Base-by-base conservation (phyloP, 1,140 invertebrate genomes). In the Ceratitis capitata region DNA sequence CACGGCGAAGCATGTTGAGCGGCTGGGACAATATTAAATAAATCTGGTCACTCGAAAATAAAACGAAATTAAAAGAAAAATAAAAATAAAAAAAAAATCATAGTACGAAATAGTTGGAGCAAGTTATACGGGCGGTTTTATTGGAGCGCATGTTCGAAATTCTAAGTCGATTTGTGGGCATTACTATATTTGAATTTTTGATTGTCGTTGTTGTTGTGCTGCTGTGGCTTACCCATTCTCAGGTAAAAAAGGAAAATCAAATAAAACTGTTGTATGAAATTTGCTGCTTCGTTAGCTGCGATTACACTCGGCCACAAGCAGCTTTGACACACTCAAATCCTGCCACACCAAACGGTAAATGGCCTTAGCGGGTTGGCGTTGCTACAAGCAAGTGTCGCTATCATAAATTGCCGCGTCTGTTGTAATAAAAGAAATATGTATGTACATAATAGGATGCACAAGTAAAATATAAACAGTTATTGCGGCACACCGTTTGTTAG, bases 181-280 rank as follows among this genome's bases (percentile, higher is more conserved):
- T 45, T 78, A 42, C 6, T 26, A 0, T 45, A 45, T 78, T 78
- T 78, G 42, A 78, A 45, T 78, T 45, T 78, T 45, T 78, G 69
- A 78, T 78, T 78, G 69, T 35, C 39, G 45, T 78, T 69, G 61
- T 47, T 78, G 69, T 39, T 69, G 61, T 32, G 58, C 58, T 64
- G 26, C 58, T 35, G 0, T 16, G 14, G 26, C 58, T 61, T 61
- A 61, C 3, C 23, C n/a, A 5, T 19, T 0, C n/a, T 19, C n/a
- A 16, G 51, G 7, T 61, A 56, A 19, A 56, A 23, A 7, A 16
- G 32, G 26, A 61, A 61, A 29, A 61, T 29, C 29, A 23, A 26
- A 10, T 51, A n/a, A 32, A 32, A 26, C 14, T 61, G 0, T 32
- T n/a, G n/a, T 19, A 53, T 53, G n/a, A 53, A 53, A 61, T 61